phyloP scores from a whole-genome alignment of 2,113 vertebrate species.

The Brachypteracias leptosomus region DNA sequence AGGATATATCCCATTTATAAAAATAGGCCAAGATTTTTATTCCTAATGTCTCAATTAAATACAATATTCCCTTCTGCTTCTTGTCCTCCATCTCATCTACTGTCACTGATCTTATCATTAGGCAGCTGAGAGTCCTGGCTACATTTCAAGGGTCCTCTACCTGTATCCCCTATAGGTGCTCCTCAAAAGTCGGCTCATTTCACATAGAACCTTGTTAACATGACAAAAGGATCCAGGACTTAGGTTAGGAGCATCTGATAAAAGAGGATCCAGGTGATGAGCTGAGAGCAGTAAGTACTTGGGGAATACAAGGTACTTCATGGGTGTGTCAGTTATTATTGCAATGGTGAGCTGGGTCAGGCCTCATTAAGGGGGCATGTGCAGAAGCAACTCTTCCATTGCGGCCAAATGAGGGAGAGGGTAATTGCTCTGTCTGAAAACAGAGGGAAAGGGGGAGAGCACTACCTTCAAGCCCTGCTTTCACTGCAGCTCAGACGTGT shows the following conservation, averaged over 20 bases:
- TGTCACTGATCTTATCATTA: neutral
- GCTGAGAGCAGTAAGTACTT: neutral
- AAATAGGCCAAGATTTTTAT: neutral
- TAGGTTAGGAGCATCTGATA: neutral
- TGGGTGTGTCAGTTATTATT: neutral
- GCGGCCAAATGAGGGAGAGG: neutral
- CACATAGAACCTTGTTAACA: neutral
- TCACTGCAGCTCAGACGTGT: neutral
- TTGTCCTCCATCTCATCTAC: neutral
- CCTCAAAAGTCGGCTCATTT: neutral
- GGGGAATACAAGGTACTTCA: neutral
- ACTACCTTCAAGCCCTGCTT: neutral
- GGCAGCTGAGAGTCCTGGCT: neutral
- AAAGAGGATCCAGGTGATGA: neutral
- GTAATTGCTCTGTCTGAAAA: neutral
- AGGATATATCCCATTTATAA: neutral
- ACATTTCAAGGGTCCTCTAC: neutral
- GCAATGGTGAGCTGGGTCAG: neutral
- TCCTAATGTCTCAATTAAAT: neutral
- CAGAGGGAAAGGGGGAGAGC: neutral
- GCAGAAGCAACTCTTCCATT: neutral
- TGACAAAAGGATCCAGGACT: neutral
- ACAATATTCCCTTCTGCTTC: neutral
- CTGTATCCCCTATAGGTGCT: neutral
- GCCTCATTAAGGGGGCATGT: accelerated